Conservation (phyloP, 2,113 vertebrate species). For the Mirounga angustirostris region DNA sequence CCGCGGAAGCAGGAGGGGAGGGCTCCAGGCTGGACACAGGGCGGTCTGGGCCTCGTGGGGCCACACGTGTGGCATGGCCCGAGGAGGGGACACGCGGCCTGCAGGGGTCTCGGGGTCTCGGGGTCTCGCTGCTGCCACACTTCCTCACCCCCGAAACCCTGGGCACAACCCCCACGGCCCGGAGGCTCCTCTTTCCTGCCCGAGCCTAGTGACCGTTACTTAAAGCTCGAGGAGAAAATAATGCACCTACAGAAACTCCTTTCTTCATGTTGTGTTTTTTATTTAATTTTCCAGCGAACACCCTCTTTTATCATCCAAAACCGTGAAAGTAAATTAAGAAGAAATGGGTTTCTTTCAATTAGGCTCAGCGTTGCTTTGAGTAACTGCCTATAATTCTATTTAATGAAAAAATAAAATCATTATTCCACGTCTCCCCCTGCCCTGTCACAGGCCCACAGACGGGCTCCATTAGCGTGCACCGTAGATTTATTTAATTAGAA, state of each 20-base stretch:
- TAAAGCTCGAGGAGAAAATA: not conserved
- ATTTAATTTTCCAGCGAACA: constrained; percentile 90
- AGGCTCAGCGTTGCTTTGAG: constrained; percentile 91
- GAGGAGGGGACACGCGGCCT: accelerated
- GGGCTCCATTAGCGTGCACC: constrained; percentile 88
- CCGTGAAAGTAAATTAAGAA: constrained; percentile 93
- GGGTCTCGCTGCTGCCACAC: accelerated
- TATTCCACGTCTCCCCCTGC: constrained; percentile 88
- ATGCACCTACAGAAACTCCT: constrained; percentile 17
- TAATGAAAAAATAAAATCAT: constrained; percentile 94
- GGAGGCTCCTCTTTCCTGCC: constrained; percentile 63
- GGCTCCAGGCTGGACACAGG: accelerated
- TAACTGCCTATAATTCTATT: constrained; percentile 94
- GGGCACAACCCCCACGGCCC: accelerated
- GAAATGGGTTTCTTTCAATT: constrained; percentile 94
- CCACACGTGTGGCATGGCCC: accelerated
- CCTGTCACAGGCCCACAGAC: constrained; percentile 88
- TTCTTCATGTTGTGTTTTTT: constrained; percentile 87
- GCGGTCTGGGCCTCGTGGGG: accelerated
- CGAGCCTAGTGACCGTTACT: constrained; percentile 68
- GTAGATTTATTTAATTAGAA: constrained; percentile 93
- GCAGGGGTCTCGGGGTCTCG: not conserved
- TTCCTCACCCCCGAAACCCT: accelerated
- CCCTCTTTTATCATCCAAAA: constrained; percentile 92
- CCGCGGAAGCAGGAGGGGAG: not conserved